Evolutionary conservation across 1,140 invertebrate genomes (phyloP).

Genomic region (Pseudomyrmex sp.): DNA sequence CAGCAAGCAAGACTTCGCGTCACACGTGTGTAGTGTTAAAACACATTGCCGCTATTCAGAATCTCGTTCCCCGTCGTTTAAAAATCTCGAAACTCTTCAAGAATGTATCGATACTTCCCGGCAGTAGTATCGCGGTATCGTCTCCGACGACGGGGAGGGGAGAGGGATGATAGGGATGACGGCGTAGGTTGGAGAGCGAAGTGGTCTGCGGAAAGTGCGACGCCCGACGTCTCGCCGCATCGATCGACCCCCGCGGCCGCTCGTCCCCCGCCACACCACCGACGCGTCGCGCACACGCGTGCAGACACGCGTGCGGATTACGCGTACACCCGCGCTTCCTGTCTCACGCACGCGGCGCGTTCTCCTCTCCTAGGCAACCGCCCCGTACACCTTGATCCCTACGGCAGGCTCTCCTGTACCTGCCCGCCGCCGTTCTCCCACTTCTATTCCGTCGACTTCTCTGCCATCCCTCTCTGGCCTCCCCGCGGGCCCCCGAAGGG

Average conservation of each 20-base stretch:
- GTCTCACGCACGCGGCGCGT: constrained; percentile 50
- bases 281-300: constrained; percentile 48
- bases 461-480: neutral
- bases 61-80: neutral
- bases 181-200: constrained; percentile 68
- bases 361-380: constrained; percentile 25
- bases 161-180: constrained; percentile 54
- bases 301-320: constrained; percentile 21
- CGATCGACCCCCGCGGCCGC: constrained; percentile 77
- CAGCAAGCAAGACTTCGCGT: neutral
- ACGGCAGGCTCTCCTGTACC: constrained; percentile 38
- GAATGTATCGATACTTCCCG: constrained; percentile 1
- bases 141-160: neutral
- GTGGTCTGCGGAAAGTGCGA: constrained; percentile 82
- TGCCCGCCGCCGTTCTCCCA: constrained; percentile 4
- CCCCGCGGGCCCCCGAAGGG: constrained; percentile 62
- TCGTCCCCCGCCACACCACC: constrained; percentile 59
- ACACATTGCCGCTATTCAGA: no score
- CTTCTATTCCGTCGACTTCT: neutral
- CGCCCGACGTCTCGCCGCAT: constrained; percentile 85
- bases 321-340: constrained; percentile 38
- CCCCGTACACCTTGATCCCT: constrained; percentile 31
- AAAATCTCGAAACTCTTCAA: neutral
- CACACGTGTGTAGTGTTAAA: neutral
- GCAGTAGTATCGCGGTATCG: neutral